Base-by-base conservation (phyloP, 1,140 invertebrate genomes). In the Drosophila kohkoa region DNA sequence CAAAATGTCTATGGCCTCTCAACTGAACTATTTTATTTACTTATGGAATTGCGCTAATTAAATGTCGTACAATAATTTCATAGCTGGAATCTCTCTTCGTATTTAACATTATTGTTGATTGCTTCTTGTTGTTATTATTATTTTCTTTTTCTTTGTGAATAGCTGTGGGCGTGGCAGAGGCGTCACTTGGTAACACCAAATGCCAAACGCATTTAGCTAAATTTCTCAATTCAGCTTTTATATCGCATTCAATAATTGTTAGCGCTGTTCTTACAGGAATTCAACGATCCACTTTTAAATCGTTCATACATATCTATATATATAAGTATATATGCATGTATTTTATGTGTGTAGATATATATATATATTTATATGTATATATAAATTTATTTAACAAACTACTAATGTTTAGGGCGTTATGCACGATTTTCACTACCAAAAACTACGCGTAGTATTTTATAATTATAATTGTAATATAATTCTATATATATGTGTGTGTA, bases 341-440 rank as follows among this genome's bases (percentile, higher is more conserved):
- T 82, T 67, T 79, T 79, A 11, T 65, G 59, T 48, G 16, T 62
- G 38, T 66, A 20, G 20, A 11, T 66, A 30, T 71, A n/a, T 58
- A 16, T 63, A 10, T 77, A 20, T 20, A 20, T 20, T 11, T 69
- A 13, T 69, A 20, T 71, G 28, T 76, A 63, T 83, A 75, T 88
- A 87, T 87, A 82, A 89, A 89, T 87, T 87, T 80, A 89, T 88
- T 89, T 88, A 88, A 88, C 85, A 87, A 87, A 87, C 83, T 87
- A 87, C 83, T 87, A 88, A 80, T 75, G 32, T 83, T 88, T 80
- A 79, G 80, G 79, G 73, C 73, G 59, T 71, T 64, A 75, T 75
- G 73, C 68, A 71, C 68, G 60, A 58, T 75, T 88, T 87, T 88
- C 83, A 80, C 83, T 87, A 87, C 82, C 83, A 88, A 87, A 88